These are phyloP conservation scores for Oceanodroma tethys DNA, from an alignment of 2,113 vertebrate genomes.

Conservation along the genomic window DNA sequence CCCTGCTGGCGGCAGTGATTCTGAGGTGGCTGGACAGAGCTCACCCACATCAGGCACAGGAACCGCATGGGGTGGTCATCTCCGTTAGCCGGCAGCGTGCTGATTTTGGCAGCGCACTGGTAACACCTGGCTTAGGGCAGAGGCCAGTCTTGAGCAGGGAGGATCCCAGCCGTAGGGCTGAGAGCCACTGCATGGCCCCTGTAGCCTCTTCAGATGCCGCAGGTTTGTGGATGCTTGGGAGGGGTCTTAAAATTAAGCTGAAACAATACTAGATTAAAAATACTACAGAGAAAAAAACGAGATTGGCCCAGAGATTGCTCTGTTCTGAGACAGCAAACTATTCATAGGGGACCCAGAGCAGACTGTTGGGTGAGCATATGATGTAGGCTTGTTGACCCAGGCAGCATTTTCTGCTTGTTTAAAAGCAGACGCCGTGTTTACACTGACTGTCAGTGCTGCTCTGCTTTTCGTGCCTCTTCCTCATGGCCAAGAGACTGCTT, in stretches of 20 bases:
- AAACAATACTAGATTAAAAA: neutral
- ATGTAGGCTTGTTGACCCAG: neutral
- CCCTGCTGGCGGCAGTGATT: neutral
- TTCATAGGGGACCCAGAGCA: neutral
- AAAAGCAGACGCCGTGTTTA: neutral
- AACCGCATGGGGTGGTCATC: neutral
- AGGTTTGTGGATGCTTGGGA: neutral
- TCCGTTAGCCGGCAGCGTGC: neutral
- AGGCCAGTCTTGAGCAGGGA: neutral
- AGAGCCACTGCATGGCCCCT: neutral
- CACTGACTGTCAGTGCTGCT: neutral
- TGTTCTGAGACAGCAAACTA: neutral
- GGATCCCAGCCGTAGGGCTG: rapidly evolving
- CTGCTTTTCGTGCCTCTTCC: neutral
- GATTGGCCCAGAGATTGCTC: neutral
- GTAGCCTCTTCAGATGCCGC: neutral
- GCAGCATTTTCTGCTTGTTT: neutral
- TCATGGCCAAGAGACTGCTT: neutral
- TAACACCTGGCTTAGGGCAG: neutral
- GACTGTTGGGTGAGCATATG: neutral
- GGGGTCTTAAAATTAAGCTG: neutral
- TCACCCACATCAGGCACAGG: neutral
- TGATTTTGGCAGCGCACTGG: neutral
- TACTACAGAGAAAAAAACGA: neutral
- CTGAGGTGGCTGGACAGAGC: neutral